Evolutionary conservation across 2,113 vertebrate genomes (phyloP).

Genomic region (Leucopsar rothschildi): DNA sequence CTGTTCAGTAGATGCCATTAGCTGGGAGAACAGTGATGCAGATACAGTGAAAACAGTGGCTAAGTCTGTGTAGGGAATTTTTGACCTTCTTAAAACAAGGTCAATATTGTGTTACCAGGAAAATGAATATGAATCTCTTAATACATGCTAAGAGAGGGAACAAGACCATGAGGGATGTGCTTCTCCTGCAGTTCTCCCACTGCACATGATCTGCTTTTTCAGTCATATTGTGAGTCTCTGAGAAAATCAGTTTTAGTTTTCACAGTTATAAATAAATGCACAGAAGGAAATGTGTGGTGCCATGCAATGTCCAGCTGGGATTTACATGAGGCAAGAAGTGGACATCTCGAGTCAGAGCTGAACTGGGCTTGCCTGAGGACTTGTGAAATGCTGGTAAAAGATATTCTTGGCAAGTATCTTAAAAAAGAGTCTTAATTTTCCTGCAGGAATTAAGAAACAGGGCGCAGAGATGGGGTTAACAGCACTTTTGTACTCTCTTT

Average conservation of each 20-base stretch:
- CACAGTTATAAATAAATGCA: not conserved
- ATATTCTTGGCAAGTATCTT: not conserved
- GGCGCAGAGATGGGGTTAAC: not conserved
- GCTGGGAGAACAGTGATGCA: not conserved
- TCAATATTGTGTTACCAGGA: not conserved
- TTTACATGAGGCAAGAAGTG: not conserved
- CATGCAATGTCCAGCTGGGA: accelerated
- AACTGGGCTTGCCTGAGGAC: not conserved
- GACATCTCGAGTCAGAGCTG: not conserved
- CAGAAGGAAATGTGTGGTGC: not conserved
- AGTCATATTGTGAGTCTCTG: not conserved
- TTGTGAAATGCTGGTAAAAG: not conserved
- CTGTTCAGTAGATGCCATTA: not conserved
- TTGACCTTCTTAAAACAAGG: not conserved
- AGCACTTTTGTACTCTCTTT: not conserved
- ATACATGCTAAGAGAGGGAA: not conserved
- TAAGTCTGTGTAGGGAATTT: not conserved
- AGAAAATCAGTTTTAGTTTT: not conserved
- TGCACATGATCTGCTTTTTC: not conserved
- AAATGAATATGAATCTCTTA: not conserved
- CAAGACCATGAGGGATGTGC: accelerated
- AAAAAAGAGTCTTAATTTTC: not conserved
- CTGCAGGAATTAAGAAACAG: not conserved
- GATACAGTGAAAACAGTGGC: not conserved
- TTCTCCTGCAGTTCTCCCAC: not conserved